These are phyloP conservation scores for Pao palembangensis DNA, from an alignment of 2,113 vertebrate species.

Conservation along the genomic window DNA sequence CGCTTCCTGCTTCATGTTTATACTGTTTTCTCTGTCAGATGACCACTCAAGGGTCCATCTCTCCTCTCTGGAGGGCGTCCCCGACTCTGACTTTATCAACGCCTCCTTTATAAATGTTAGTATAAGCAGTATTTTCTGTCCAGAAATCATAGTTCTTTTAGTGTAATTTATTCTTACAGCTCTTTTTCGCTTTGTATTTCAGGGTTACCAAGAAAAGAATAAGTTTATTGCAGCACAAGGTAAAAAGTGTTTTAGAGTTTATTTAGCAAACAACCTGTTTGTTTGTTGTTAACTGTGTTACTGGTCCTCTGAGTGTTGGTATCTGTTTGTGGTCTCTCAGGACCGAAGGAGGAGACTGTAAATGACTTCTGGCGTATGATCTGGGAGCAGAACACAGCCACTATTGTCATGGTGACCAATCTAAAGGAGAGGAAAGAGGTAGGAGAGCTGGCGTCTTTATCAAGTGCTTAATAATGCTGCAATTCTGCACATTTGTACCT, in stretches of 20 bases:
- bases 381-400: constrained; percentile 98
- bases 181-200: not conserved
- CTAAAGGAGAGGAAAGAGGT: constrained; percentile 98
- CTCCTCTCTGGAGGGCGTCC: constrained; percentile 91
- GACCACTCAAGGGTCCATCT: constrained; percentile 97
- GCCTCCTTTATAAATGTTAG: constrained; percentile 97
- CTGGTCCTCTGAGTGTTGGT: not conserved
- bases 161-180: not conserved
- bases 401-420: constrained; percentile 99
- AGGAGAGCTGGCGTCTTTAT: constrained; percentile 5
- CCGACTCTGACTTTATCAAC: constrained; percentile 97
- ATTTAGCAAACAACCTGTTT: not conserved
- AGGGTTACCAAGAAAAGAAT: constrained; percentile 99
- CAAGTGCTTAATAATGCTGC: no score
- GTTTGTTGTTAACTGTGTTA: not conserved
- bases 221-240: constrained; percentile 99
- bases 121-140: constrained; percentile 20
- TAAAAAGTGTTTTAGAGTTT: constrained; percentile 46
- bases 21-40: constrained; percentile 70
- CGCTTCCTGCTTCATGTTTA: not conserved
- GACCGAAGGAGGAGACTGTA: constrained; percentile 97
- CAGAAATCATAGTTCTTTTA: not conserved
- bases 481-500: no score
- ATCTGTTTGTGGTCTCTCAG: constrained; percentile 62
- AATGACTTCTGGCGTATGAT: constrained; percentile 99